These are phyloP conservation scores for Coluber constrictor DNA, from an alignment of 2,797 vertebrate genomes.

Conservation along the genomic window DNA sequence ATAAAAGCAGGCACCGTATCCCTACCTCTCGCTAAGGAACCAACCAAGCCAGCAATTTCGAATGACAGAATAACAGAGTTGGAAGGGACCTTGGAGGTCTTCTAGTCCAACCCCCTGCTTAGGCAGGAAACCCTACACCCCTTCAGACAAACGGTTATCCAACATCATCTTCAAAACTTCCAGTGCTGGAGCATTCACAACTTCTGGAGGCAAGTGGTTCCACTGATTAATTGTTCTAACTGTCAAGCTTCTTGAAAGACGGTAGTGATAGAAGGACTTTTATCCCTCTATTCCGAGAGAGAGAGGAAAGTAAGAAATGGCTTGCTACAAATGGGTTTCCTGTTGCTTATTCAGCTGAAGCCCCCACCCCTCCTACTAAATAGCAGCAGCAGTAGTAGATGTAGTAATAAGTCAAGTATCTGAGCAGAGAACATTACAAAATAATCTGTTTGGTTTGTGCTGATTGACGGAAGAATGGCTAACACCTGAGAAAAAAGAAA, in stretches of 20 bases:
- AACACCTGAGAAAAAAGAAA: not conserved
- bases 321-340: slow-evolving; percentile 37
- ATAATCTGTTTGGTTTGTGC: not conserved
- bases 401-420: not conserved
- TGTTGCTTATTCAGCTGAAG: slow-evolving; percentile 7
- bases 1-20: not conserved
- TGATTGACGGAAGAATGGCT: slow-evolving; percentile 3
- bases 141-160: too few species aligned
- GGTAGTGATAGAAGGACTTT: not conserved
- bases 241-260: not conserved
- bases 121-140: too few species aligned
- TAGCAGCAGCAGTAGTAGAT: not conserved
- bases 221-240: too few species aligned
- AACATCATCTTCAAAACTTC: too few species aligned
- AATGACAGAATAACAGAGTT: too few species aligned
- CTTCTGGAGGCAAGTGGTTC: too few species aligned
- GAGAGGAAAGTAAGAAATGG: not conserved
- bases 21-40: not conserved
- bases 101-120: too few species aligned
- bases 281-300: not conserved
- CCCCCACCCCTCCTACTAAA: not conserved
- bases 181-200: too few species aligned
- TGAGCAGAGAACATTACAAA: rapidly evolving
- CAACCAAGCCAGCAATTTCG: too few species aligned
- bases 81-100: too few species aligned